Evolutionary conservation across 2,113 vertebrate species (phyloP).

Genomic region (Pomatostomus ruficeps): DNA sequence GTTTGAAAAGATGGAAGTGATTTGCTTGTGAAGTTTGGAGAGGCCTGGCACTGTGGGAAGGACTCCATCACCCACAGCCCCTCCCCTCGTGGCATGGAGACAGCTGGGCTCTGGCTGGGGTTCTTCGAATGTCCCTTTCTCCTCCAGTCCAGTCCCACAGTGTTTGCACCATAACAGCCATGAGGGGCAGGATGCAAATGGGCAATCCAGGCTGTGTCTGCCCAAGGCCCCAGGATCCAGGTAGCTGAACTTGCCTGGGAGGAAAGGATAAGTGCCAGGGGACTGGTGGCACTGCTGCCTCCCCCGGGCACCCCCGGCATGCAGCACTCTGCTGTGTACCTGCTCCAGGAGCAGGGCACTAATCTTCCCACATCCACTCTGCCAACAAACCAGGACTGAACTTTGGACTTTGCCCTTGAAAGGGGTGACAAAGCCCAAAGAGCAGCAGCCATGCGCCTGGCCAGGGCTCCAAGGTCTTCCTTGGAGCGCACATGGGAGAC

Average conservation of each 20-base stretch:
- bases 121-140: background rate
- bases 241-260: background rate
- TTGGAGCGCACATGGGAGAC: accelerated
- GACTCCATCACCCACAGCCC: background rate
- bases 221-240: background rate
- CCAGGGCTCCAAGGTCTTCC: background rate
- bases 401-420: background rate
- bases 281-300: background rate
- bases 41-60: background rate
- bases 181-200: background rate
- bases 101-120: background rate
- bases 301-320: accelerated
- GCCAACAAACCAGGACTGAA: background rate
- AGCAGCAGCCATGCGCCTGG: background rate
- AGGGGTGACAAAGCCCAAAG: background rate
- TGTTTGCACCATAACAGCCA: background rate
- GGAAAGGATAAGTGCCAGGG: background rate
- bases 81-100: background rate
- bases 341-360: accelerated
- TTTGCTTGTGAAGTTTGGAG: background rate
- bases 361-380: background rate
- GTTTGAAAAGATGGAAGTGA: background rate
- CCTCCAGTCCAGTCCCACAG: background rate
- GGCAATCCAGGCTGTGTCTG: background rate
- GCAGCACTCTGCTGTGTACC: background rate